Conservation (phyloP, 2,888 invertebrate genomes). For the Ichneumoninae sp. region DNA sequence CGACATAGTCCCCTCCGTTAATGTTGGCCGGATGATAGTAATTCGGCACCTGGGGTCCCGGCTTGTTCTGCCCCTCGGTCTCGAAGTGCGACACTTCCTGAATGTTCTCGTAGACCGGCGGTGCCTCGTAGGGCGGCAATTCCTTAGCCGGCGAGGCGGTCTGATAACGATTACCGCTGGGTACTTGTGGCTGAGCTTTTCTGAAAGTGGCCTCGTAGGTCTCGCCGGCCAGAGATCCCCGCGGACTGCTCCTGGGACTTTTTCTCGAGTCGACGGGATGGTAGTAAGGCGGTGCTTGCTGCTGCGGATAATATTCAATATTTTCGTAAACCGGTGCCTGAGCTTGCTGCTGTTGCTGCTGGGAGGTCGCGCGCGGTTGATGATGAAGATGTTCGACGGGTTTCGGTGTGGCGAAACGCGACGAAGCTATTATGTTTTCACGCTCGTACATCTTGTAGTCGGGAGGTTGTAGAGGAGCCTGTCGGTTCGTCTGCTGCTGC, state of each 20-base stretch:
- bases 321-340: constrained; percentile 91
- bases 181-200: constrained; percentile 93
- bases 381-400: constrained; percentile 87
- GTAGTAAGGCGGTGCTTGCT: constrained; percentile 87
- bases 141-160: constrained; percentile 86
- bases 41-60: constrained; percentile 84
- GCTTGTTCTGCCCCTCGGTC: constrained; percentile 78
- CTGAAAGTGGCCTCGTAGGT: constrained; percentile 86
- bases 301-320: constrained; percentile 90
- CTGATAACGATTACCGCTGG: constrained; percentile 87
- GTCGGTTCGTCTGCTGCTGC: constrained; percentile 61
- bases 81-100: constrained; percentile 85
- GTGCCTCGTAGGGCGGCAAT: constrained; percentile 85
- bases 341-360: constrained; percentile 75
- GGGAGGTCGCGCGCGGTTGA: constrained; percentile 84
- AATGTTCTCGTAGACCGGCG: constrained; percentile 88
- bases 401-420: constrained; percentile 92
- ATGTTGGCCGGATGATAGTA: constrained; percentile 87
- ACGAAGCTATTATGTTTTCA: constrained; percentile 90
- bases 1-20: constrained; percentile 91
- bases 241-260: constrained; percentile 83
- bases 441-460: constrained; percentile 89
- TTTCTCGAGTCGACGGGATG: constrained; percentile 85
- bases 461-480: constrained; percentile 73
- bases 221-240: constrained; percentile 81